A percentile compares a stretch with the other conserved stretches of the same genome.
Evolutionary conservation across 2,797 vertebrate species (phyloP).

Genomic region (Takifugu rubripes): DNA sequence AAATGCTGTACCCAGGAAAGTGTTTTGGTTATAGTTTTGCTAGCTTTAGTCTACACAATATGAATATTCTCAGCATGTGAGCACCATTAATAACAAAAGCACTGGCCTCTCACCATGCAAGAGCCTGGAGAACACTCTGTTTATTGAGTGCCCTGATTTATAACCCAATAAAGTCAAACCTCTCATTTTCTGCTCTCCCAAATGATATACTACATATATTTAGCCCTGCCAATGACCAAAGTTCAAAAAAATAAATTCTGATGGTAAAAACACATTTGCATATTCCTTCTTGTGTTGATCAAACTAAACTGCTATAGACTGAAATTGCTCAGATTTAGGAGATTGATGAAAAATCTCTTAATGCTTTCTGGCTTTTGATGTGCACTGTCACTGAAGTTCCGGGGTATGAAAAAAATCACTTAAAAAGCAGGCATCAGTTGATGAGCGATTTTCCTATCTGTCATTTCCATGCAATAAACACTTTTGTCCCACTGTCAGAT

Average conservation of each 20-base stretch:
- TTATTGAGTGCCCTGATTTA: constrained; percentile 28
- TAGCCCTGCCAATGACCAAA: not conserved
- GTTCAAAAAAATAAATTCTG: not conserved
- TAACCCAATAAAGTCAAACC: constrained; percentile 20
- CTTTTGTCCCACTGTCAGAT: constrained; percentile 3
- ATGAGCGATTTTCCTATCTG: too few species aligned
- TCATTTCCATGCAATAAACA: too few species aligned
- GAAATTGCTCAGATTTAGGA: constrained; percentile 29
- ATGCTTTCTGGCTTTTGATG: constrained; percentile 44
- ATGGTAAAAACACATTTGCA: not conserved
- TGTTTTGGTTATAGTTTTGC: too few species aligned
- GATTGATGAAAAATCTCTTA: constrained; percentile 17
- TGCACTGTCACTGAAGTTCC: constrained; percentile 43
- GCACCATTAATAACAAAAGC: too few species aligned
- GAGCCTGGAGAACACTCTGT: constrained; percentile 18
- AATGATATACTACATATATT: constrained; percentile 6
- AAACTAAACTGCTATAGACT: constrained; percentile 39
- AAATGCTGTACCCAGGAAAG: too few species aligned
- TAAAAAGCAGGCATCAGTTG: constrained; percentile 8
- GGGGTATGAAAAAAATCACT: constrained; percentile 42
- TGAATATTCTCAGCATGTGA: too few species aligned
- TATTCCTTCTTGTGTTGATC: constrained; percentile 21
- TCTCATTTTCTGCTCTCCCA: constrained; percentile 17
- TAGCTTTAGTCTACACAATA: too few species aligned
- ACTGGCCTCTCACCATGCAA: not conserved